Conservation (phyloP, 2,797 vertebrate species). For the Fundulus diaphanus region DNA sequence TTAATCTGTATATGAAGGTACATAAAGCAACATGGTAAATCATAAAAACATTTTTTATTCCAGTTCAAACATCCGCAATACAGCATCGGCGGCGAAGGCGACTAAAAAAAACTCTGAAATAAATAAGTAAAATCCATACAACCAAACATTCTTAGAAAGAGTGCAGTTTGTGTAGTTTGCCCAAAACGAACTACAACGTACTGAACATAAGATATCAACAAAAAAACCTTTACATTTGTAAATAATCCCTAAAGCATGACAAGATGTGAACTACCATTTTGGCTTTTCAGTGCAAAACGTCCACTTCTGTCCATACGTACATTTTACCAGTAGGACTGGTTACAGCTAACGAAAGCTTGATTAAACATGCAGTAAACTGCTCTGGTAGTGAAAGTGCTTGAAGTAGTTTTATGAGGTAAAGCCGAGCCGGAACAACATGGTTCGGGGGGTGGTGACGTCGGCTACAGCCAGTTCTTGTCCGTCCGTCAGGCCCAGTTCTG, state of each 20-base stretch:
- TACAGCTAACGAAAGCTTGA: constrained; percentile 27
- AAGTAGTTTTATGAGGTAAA: constrained; percentile 84
- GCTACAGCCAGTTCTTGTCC: constrained; percentile 92
- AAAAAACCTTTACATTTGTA: constrained; percentile 30
- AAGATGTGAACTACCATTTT: constrained; percentile 38
- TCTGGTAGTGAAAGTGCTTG: constrained; percentile 37
- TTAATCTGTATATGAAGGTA: background rate
- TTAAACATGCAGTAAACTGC: constrained; percentile 46
- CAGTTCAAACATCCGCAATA: constrained; percentile 53
- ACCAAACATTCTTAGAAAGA: constrained; percentile 35
- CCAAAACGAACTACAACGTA: constrained; percentile 31
- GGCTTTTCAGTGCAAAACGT: constrained; percentile 62
- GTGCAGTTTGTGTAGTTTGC: constrained; percentile 33
- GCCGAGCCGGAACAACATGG: constrained; percentile 92
- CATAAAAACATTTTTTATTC: constrained; percentile 62
- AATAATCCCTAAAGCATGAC: constrained; percentile 46
- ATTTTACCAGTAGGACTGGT: constrained; percentile 34
- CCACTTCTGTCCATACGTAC: constrained; percentile 28
- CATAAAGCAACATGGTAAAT: background rate
- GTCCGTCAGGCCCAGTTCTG: constrained; percentile 89
- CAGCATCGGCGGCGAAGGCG: constrained; percentile 31
- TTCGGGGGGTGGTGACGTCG: constrained; percentile 93
- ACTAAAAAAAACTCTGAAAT: constrained; percentile 45
- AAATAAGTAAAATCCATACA: constrained; percentile 63
- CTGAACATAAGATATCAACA: constrained; percentile 31